Percentiles rank a stretch among this genome's conserved stretches.
Conservation (phyloP, 1,140 invertebrate species). For the Delia radicum region DNA sequence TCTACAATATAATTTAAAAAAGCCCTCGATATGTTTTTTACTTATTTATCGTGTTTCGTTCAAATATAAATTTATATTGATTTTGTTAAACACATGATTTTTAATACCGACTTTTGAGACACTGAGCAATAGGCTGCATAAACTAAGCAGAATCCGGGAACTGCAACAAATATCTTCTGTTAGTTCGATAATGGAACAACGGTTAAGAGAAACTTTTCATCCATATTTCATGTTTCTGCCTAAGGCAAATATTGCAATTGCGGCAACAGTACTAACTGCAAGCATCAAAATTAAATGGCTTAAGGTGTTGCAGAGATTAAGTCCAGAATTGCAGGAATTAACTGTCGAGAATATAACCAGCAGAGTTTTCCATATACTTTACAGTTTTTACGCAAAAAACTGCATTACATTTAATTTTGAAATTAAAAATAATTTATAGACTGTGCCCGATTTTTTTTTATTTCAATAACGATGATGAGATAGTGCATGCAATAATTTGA, state of each 20-base stretch:
- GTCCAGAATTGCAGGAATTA: not conserved
- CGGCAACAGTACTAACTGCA: not conserved
- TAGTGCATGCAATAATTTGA: not conserved
- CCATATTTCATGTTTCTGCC: not conserved
- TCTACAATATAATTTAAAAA: too few relatives aligned
- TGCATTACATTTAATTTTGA: not conserved
- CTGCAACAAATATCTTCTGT: not conserved
- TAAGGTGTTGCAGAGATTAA: not conserved
- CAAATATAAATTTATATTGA: not conserved
- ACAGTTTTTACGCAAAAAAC: not conserved
- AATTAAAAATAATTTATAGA: not conserved
- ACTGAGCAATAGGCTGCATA: not conserved
- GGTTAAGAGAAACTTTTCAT: not conserved
- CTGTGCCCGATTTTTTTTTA: not conserved
- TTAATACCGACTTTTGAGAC: not conserved
- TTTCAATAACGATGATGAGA: too few relatives aligned
- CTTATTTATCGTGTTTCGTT: not conserved
- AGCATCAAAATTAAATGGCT: not conserved
- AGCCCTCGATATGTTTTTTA: not conserved
- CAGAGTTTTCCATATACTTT: not conserved
- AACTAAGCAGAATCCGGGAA: not conserved
- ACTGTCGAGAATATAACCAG: not conserved
- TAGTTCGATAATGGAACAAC: not conserved
- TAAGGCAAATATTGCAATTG: not conserved
- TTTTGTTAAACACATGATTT: not conserved